Conservation (phyloP, 2,888 invertebrate species). For the Drosophila falleni region DNA sequence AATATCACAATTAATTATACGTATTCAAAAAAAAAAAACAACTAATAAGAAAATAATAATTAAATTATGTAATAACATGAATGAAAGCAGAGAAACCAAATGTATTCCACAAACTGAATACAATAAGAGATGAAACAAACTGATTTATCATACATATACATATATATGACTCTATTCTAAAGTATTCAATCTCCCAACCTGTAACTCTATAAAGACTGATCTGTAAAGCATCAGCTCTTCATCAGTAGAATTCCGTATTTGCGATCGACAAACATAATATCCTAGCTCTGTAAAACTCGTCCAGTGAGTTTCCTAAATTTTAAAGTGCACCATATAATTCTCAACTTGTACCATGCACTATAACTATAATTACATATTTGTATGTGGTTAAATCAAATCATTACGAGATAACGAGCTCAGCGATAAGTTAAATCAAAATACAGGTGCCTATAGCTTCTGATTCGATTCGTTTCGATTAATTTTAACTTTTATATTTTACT, state of each 20-base stretch:
- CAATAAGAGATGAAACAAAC: background rate
- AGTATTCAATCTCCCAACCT: conserved; percentile 1
- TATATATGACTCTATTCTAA: background rate
- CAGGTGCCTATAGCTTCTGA: conserved; percentile 21
- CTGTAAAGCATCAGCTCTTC: conserved; percentile 9
- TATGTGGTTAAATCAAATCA: conserved; percentile 3
- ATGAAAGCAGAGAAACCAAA: conserved; percentile 1
- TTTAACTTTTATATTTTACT: background rate
- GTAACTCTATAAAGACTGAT: conserved; percentile 14
- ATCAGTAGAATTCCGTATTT: conserved; percentile 1
- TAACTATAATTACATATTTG: background rate
- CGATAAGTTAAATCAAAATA: conserved; percentile 15
- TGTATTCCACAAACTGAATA: background rate
- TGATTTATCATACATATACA: background rate
- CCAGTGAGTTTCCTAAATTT: conserved; percentile 7
- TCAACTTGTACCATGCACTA: conserved; percentile 10
- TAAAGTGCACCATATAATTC: conserved; percentile 12
- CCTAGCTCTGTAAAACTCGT: conserved; percentile 4
- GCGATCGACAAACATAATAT: background rate
- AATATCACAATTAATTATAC: conserved; percentile 42
- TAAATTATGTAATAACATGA: conserved; percentile 28
- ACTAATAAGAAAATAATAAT: background rate
- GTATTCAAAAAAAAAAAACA: conserved; percentile 18
- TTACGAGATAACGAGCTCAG: conserved; percentile 6
- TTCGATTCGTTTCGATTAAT: background rate